Evolutionary conservation across 2,113 vertebrate genomes (phyloP).

Genomic region (Zeus faber): DNA sequence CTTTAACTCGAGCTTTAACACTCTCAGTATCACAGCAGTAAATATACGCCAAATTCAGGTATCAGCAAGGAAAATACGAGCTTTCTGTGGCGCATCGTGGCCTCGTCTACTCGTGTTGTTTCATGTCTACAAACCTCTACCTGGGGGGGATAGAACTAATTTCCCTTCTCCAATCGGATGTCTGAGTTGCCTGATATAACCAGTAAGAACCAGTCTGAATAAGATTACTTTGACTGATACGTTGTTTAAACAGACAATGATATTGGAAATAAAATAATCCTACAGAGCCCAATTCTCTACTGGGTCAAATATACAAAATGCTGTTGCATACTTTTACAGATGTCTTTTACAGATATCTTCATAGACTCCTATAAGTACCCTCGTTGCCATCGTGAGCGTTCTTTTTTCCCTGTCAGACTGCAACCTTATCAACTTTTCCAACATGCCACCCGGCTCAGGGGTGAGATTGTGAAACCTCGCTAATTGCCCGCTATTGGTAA

Average conservation of each 20-base stretch:
- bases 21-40: too few species aligned
- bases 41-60: neutral
- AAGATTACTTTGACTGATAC: neutral
- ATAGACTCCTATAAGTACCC: neutral
- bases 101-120: neutral
- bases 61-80: neutral
- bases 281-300: conserved; percentile 2
- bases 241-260: neutral
- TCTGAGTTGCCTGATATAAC: neutral
- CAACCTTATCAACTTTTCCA: neutral
- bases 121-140: neutral
- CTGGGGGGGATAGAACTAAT: neutral
- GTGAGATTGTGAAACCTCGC: conserved; percentile 1
- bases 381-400: neutral
- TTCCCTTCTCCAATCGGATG: too few species aligned
- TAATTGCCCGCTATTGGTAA: conserved; percentile 3
- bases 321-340: neutral
- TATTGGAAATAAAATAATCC: neutral
- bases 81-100: neutral
- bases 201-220: neutral
- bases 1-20: too few species aligned
- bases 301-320: neutral
- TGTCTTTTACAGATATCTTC: too few species aligned
- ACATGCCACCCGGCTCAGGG: neutral
- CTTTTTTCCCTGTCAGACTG: neutral